Evolutionary conservation across 2,888 invertebrate species (phyloP), one percentile per base, ranked within the genome.

Genomic region (Sminthurides aquaticus): DNA sequence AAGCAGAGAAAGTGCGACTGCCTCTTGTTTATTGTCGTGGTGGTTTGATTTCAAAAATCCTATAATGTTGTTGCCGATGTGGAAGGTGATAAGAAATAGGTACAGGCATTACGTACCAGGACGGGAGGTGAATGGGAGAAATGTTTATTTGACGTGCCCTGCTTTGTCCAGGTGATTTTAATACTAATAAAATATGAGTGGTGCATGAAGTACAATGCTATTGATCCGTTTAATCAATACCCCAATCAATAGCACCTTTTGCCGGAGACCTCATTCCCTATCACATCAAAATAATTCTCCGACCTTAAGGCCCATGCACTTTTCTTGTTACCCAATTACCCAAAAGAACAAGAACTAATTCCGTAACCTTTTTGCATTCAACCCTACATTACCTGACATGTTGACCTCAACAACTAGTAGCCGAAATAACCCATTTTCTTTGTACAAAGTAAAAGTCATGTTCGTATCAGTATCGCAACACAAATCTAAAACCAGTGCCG

Each of bases 141-240:
- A n/a, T n/a, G n/a, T n/a, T n/a, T n/a, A n/a, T n/a, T n/a, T n/a
- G n/a, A n/a, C n/a, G n/a, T n/a, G n/a, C n/a, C n/a, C 43, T 34
- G 8, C 43, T 34, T 34, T 34, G 43, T 34, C 43, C 43, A 34
- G 43, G 5, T 34, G 5, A 34, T 15, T 34, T n/a, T n/a, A n/a
- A n/a, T n/a, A n/a, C n/a, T n/a, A n/a, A n/a, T n/a, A n/a, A n/a
- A n/a, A n/a, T n/a, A n/a, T n/a, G n/a, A n/a, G n/a, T n/a, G n/a
- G n/a, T n/a, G n/a, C n/a, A n/a, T n/a, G n/a, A n/a, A n/a, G n/a
- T n/a, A n/a, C n/a, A n/a, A n/a, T 3, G 20, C 11, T 59, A 59
- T 59, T 59, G 59, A 59, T 59, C 59, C 43, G 59, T 34, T 59
- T 59, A 59, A 59, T 59, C 59, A 59, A 59, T 59, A 59, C 25